These are phyloP conservation scores for Patella ulyssiponensis DNA, from an alignment of 2,888 invertebrate genomes.

Conservation along the genomic window DNA sequence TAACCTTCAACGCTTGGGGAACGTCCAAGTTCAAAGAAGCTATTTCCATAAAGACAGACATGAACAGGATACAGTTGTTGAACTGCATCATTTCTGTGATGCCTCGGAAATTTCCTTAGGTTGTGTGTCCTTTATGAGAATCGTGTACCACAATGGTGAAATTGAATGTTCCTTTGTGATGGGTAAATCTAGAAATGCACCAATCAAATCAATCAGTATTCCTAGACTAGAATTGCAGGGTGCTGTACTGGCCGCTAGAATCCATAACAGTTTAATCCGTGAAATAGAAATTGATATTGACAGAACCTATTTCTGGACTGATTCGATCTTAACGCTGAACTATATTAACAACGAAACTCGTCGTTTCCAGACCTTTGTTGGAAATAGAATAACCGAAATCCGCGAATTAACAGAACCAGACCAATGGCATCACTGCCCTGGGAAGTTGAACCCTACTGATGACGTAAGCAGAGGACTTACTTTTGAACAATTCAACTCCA, in stretches of 20 bases:
- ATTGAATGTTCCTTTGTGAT: not conserved
- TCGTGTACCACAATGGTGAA: not conserved
- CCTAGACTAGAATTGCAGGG: not conserved
- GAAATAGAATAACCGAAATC: not conserved
- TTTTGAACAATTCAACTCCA: not conserved
- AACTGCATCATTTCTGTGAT: not conserved
- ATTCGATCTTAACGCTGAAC: not conserved
- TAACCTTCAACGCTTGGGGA: not conserved
- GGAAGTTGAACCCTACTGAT: conserved; percentile 37
- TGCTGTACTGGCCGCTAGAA: not conserved
- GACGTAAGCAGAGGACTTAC: not conserved
- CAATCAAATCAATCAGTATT: not conserved
- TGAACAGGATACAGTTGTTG: not conserved
- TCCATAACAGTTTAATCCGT: not conserved
- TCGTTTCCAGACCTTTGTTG: not conserved
- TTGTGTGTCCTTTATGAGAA: not conserved
- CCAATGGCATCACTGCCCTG: conserved; percentile 35
- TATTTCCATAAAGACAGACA: not conserved
- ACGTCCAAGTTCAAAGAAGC: not conserved
- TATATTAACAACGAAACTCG: not conserved
- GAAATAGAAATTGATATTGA: not conserved
- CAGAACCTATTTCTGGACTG: not conserved
- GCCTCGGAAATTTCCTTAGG: not conserved
- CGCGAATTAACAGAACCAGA: conserved; percentile 6
- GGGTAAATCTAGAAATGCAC: not conserved